Evolutionary conservation across 1,140 invertebrate species (phyloP).

Genomic region (Helicoverpa armigera): DNA sequence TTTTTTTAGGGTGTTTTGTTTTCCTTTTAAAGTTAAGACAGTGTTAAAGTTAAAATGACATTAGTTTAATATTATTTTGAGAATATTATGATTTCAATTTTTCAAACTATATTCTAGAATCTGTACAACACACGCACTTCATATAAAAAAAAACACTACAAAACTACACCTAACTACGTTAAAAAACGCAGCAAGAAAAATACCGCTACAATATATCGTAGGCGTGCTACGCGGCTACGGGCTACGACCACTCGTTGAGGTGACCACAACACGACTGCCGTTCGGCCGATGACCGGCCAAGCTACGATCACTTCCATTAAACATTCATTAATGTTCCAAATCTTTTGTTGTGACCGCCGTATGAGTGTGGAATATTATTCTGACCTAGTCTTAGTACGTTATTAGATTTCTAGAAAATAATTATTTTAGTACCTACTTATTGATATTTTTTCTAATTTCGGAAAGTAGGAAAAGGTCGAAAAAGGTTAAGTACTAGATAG

Average conservation of each 20-base stretch:
- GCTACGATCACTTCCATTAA: conserved; percentile 38
- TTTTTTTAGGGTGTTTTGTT: too few relatives aligned
- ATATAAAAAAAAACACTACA: neutral
- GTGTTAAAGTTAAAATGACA: too few relatives aligned
- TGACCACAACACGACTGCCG: conserved; percentile 42
- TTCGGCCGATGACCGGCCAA: conserved; percentile 59
- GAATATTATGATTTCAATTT: too few relatives aligned
- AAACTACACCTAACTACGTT: neutral
- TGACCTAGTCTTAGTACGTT: conserved; percentile 18
- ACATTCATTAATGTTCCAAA: conserved; percentile 53
- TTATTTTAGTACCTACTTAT: neutral
- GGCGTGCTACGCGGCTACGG: conserved; percentile 49
- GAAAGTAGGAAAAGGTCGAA: neutral
- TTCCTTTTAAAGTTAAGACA: too few relatives aligned
- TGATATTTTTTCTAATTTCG: neutral
- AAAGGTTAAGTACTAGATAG: neutral
- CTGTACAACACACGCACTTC: neutral
- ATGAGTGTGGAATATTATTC: neutral
- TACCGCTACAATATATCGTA: conserved; percentile 43
- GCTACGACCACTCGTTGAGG: conserved; percentile 32
- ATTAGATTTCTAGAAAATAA: neutral
- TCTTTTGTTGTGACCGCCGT: conserved; percentile 22
- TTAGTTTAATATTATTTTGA: too few relatives aligned
- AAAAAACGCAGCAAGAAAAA: neutral
- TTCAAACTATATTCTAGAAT: too few relatives aligned